These are phyloP conservation scores for Volucella zonaria DNA, from an alignment of 2,888 invertebrate species.

Conservation along the genomic window DNA sequence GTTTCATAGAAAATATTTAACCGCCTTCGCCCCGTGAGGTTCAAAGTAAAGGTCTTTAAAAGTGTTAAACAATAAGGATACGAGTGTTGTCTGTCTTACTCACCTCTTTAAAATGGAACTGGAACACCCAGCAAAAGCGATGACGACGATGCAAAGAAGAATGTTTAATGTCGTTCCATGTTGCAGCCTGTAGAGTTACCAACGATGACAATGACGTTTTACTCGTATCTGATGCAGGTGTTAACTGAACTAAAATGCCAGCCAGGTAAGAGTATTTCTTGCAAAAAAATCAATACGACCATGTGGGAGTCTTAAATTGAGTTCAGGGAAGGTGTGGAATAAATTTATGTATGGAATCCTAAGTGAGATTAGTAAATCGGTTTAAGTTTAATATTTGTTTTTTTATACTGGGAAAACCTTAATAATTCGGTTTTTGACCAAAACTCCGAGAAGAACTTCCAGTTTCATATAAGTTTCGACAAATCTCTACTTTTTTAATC, in stretches of 20 bases:
- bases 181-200: constrained; percentile 6
- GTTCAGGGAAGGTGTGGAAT: constrained; percentile 4
- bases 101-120: constrained; percentile 37
- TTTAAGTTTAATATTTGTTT: no score
- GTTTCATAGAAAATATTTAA: constrained; percentile 57
- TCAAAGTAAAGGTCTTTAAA: constrained; percentile 71
- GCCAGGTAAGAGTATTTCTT: constrained; percentile 46
- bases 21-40: constrained; percentile 66
- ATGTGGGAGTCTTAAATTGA: constrained; percentile 30
- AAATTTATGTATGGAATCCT: background rate
- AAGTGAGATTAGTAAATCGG: no score
- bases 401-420: no score
- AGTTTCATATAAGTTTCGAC: no score
- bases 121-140: constrained; percentile 33
- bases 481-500: no score
- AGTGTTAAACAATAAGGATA: constrained; percentile 69
- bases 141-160: constrained; percentile 23
- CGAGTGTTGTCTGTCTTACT: constrained; percentile 51
- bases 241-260: constrained; percentile 12
- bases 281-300: constrained; percentile 24
- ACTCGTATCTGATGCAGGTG: constrained; percentile 30
- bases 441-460: no score
- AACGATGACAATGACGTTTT: constrained; percentile 27
- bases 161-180: constrained; percentile 15
- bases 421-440: no score